Percentiles rank a stretch among this genome's conserved stretches.
Evolutionary conservation across 2,888 invertebrate species (phyloP).

Genomic region (Drosophila phalerata): DNA sequence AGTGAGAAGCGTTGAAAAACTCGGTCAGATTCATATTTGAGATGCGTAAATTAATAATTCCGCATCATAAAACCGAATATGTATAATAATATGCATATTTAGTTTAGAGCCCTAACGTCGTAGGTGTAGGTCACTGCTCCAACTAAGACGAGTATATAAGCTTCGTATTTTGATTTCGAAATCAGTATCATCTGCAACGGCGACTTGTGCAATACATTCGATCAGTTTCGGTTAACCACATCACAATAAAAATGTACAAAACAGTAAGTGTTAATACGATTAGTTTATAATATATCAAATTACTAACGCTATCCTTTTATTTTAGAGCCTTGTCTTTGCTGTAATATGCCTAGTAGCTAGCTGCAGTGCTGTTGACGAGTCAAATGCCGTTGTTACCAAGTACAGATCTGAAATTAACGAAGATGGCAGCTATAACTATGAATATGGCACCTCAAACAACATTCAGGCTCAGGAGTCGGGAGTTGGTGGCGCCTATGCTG

Average conservation of each 20-base stretch:
- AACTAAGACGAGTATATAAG: slow-evolving; percentile 61
- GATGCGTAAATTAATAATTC: slow-evolving; percentile 71
- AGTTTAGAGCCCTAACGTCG: slow-evolving; percentile 39
- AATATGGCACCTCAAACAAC: slow-evolving; percentile 87
- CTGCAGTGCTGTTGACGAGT: slow-evolving; percentile 64
- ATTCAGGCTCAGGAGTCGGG: slow-evolving; percentile 87
- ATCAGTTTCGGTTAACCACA: slow-evolving; percentile 11
- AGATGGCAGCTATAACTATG: slow-evolving; percentile 86
- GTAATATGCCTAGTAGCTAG: slow-evolving; percentile 51
- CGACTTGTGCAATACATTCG: slow-evolving; percentile 28
- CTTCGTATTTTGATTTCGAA: slow-evolving; percentile 42
- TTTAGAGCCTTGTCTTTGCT: slow-evolving; percentile 53
- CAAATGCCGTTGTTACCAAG: slow-evolving; percentile 67
- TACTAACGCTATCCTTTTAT: slow-evolving; percentile 9
- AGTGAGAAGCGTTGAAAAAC: slow-evolving; percentile 52
- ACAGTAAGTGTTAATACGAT: slow-evolving; percentile 60
- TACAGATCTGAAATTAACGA: slow-evolving; percentile 67
- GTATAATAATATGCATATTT: slow-evolving; percentile 56
- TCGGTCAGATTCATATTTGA: slow-evolving; percentile 73
- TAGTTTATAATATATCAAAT: neutral
- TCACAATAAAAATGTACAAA: slow-evolving; percentile 66
- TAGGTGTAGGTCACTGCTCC: slow-evolving; percentile 76
- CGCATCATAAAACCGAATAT: slow-evolving; percentile 41
- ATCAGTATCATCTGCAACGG: slow-evolving; percentile 66
- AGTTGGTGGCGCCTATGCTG: slow-evolving; percentile 86